Percentiles rank a stretch among this genome's conserved stretches.
phyloP scores from a whole-genome alignment of 2,797 vertebrate species.

The Nannoperca obscura region DNA sequence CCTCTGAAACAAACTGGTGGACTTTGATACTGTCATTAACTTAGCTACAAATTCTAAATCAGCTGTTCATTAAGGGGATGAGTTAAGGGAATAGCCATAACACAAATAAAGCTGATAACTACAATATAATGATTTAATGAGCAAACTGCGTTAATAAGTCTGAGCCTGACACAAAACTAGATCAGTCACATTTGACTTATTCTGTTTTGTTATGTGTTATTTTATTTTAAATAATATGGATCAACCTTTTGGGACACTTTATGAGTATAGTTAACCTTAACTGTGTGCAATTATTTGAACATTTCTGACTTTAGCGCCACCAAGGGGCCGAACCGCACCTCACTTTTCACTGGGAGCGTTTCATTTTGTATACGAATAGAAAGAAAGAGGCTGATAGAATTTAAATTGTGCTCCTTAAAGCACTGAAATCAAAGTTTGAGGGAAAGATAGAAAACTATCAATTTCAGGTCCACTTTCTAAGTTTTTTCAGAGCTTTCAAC shows the following conservation, averaged over 20 bases:
- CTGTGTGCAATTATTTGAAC: background rate
- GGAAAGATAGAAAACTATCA: too few species aligned
- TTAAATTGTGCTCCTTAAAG: too few species aligned
- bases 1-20: background rate
- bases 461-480: too few species aligned
- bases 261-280: background rate
- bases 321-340: too few species aligned
- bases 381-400: too few species aligned
- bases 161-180: background rate
- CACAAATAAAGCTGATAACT: background rate
- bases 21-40: slow-evolving; percentile 10
- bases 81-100: background rate
- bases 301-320: background rate
- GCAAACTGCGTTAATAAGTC: background rate
- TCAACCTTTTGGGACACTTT: background rate
- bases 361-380: background rate
- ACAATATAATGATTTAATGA: background rate
- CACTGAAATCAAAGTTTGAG: background rate
- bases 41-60: too few species aligned
- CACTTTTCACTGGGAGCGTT: background rate
- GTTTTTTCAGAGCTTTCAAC: too few species aligned
- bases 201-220: background rate
- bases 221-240: background rate
- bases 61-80: too few species aligned
- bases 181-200: too few species aligned